Evolutionary conservation across 1,140 invertebrate genomes (phyloP).

Genomic region (Rhopalosiphum padi): DNA sequence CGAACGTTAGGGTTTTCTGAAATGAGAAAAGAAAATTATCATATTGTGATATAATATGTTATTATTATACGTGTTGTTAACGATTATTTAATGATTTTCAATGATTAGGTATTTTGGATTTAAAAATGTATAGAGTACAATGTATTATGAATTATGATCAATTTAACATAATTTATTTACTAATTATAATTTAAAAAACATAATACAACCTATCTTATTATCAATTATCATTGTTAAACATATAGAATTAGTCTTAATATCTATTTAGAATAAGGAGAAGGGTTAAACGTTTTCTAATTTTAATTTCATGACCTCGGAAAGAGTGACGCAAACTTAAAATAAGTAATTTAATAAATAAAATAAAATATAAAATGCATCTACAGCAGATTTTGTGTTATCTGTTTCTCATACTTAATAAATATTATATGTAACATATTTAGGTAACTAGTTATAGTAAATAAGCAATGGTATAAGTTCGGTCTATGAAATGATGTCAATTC

Average conservation of each 20-base stretch:
- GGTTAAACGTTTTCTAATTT: neutral
- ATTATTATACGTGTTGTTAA: neutral
- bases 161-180: neutral
- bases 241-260: neutral
- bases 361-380: no score
- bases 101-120: neutral
- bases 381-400: no score
- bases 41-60: neutral
- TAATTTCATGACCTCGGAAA: neutral
- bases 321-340: neutral
- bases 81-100: neutral
- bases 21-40: neutral
- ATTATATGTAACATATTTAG: neutral
- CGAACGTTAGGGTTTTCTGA: neutral
- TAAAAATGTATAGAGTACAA: neutral
- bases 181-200: neutral
- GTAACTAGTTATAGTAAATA: neutral
- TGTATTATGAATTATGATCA: no score
- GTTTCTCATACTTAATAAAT: no score
- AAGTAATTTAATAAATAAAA: no score
- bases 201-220: neutral
- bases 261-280: neutral
- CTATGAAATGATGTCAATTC: neutral
- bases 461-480: neutral
- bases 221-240: neutral